Conservation (phyloP, 1,140 invertebrate genomes). For the Pomacea maculata region DNA sequence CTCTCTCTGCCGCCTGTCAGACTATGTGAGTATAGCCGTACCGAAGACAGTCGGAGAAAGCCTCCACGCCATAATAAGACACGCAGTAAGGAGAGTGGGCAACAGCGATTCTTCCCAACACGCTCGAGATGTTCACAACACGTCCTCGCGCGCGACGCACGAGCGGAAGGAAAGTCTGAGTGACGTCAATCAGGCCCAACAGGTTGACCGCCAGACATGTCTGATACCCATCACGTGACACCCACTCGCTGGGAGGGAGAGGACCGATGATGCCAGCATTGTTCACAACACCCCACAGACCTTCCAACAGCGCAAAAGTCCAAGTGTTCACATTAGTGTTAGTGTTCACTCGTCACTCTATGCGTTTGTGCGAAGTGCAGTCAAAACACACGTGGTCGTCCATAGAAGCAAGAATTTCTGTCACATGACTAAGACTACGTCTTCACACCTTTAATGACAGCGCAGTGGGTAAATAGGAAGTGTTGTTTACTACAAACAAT, state of each 20-base stretch:
- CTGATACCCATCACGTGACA: constrained; percentile 28
- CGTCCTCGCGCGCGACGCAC: constrained; percentile 34
- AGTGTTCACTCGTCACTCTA: too few relatives aligned
- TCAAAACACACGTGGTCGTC: too few relatives aligned
- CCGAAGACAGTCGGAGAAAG: constrained; percentile 39
- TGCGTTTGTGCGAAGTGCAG: too few relatives aligned
- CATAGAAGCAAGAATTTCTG: too few relatives aligned
- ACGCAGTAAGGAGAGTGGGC: constrained; percentile 27
- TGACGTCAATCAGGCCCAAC: constrained; percentile 35
- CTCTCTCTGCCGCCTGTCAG: too few relatives aligned
- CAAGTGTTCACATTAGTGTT: too few relatives aligned
- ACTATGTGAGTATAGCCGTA: neutral
- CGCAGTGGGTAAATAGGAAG: too few relatives aligned
- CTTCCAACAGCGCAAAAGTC: constrained; percentile 1
- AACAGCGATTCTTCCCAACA: constrained; percentile 24
- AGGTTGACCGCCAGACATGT: constrained; percentile 33
- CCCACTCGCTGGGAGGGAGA: constrained; percentile 24
- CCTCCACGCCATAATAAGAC: constrained; percentile 42
- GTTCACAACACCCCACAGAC: constrained; percentile 50
- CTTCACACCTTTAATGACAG: too few relatives aligned
- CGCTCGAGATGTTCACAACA: constrained; percentile 40
- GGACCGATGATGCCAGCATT: constrained; percentile 37
- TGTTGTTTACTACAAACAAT: too few relatives aligned
- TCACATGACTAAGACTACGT: too few relatives aligned
- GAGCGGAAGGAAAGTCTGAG: constrained; percentile 37